These are phyloP conservation scores for Drosophila pseudotakahashii DNA, from an alignment of 2,888 invertebrate species.

Conservation along the genomic window DNA sequence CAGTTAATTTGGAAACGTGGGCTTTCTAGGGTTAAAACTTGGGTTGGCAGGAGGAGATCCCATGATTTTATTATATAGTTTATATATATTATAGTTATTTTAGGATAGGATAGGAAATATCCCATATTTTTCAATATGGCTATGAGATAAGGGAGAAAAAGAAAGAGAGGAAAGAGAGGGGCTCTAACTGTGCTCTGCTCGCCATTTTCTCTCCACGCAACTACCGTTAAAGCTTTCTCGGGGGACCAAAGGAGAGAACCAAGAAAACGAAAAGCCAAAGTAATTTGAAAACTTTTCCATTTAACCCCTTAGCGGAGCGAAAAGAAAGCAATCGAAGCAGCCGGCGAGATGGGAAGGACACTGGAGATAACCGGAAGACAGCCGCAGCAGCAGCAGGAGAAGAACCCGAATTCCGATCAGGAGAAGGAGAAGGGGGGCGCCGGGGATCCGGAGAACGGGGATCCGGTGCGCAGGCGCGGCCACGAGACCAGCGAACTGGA, in stretches of 20 bases:
- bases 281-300: constrained; percentile 16
- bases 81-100: too few species aligned
- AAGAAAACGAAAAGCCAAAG: background rate
- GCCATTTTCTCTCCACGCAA: background rate
- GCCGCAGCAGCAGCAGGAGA: background rate
- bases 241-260: background rate
- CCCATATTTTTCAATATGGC: too few species aligned
- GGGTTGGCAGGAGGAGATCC: background rate
- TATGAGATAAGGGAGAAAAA: too few species aligned
- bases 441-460: constrained; percentile 7
- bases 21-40: constrained; percentile 2
- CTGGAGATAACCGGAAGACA: constrained; percentile 53
- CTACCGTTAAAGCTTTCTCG: constrained; percentile 10
- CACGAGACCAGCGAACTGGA: constrained; percentile 89
- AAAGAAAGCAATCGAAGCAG: constrained; percentile 49
- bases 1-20: background rate
- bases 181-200: too few species aligned
- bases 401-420: constrained; percentile 33
- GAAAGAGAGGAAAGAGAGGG: too few species aligned
- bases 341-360: constrained; percentile 60
- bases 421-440: constrained; percentile 5
- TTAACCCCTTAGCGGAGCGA: constrained; percentile 42
- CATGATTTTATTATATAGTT: too few species aligned
- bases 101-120: too few species aligned
- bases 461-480: constrained; percentile 53